Conservation (phyloP, 2,113 vertebrate genomes). For the Danionella cerebrum region DNA sequence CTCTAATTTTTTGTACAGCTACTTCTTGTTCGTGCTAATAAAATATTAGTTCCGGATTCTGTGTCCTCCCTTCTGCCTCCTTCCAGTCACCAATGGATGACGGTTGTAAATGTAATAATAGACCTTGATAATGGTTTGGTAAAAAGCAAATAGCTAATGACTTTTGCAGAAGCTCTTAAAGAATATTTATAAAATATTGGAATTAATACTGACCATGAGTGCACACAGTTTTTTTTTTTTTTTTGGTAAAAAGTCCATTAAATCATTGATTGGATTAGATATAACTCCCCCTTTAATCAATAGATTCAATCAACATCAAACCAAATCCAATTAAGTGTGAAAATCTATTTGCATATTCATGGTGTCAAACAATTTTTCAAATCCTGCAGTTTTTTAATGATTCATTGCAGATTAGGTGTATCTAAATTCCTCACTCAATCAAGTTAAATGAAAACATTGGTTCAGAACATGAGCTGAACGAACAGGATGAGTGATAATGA, state of each 20-base stretch:
- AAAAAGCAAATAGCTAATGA: no score
- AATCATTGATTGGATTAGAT: not conserved
- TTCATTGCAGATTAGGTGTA: not conserved
- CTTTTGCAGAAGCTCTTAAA: no score
- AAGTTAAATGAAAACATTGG: not conserved
- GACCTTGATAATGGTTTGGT: no score
- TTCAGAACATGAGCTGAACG: not conserved
- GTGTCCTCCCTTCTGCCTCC: no score
- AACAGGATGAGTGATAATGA: not conserved
- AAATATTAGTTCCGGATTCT: no score
- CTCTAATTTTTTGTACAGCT: no score
- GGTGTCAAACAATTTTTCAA: not conserved
- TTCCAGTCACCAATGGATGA: no score
- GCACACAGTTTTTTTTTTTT: no score
- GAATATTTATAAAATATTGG: no score
- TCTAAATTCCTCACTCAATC: not conserved
- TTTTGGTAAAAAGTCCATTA: not conserved
- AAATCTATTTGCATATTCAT: not conserved
- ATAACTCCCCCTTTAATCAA: not conserved
- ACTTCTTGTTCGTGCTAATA: no score
- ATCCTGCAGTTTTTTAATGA: not conserved
- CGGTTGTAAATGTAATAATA: no score
- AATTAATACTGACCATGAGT: no score
- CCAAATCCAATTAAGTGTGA: not conserved
- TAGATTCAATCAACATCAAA: slow-evolving; percentile 11